Evolutionary conservation across 2,797 vertebrate genomes (phyloP), one percentile per base, ranked within the genome.

Genomic region (Alectoris magna): DNA sequence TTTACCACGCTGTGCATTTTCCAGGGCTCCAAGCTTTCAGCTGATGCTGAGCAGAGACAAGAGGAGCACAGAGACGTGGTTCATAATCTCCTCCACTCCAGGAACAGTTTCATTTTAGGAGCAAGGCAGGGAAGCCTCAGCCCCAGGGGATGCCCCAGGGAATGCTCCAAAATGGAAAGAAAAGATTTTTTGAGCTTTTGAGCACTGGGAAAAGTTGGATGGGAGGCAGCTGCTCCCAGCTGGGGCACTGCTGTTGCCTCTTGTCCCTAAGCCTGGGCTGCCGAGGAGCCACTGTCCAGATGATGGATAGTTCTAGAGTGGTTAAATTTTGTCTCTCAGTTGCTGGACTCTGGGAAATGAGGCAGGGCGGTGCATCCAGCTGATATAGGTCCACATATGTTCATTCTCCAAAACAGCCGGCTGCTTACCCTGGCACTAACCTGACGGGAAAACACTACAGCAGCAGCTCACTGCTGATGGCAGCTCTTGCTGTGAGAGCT

Each of bases 1-100:
- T 95, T 93, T 89, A 63, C 51, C 7, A 26, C 71, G 68, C 73
- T 7, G 10, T 68, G 68, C 36, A 74, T 92, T 68, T 93, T 63
- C 55, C 77, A 63, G 90, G 58, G 51, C 78, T 87, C 46, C n/a
- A 46, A 80, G 75, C 46, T 74, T 85, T 34, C 90, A 74, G 84
- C n/a, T 87, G 39, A 41, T 19, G 19, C 46, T 78, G 51, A 14
- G 38, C 38, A 41, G 76, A 67, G 78, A 15, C 31, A 38, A 55
- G 62, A 88, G 53, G 44, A 78, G 5, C 24, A 17, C 19, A 43
- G 66, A 36, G 44, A 16, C 69, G 16, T 6, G 78, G 71, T 78
- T n/a, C 13, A 15, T 41, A 39, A 13, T 12, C 9, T 59, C 6
- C 22, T 56, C 5, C 1, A 0, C 48, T 69, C 39, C 43, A 4